phyloP scores from a whole-genome alignment of 2,113 vertebrate species.

The Macheiramphus alcinus region DNA sequence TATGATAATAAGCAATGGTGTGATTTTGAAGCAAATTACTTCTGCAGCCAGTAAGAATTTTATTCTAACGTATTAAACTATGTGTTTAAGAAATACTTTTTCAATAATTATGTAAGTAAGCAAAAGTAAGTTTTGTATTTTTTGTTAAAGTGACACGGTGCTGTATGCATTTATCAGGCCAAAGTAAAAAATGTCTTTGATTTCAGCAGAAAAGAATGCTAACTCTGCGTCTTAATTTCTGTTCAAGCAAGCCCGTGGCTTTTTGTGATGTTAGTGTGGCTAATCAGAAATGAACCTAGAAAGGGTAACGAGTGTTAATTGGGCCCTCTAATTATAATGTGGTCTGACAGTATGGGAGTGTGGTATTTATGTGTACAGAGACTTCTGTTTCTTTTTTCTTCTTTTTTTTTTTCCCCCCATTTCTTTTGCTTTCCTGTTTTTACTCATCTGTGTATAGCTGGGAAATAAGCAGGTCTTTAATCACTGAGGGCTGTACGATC shows the following conservation, averaged over 20 bases:
- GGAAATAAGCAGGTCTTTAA: neutral
- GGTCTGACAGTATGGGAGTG: neutral
- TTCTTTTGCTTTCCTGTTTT: neutral
- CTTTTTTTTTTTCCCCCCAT: accelerated
- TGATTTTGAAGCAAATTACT: neutral
- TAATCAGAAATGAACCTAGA: neutral
- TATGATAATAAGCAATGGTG: neutral
- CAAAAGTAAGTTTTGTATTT: neutral
- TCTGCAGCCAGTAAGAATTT: neutral
- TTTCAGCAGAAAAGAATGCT: neutral
- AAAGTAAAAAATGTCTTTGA: neutral
- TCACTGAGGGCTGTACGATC: neutral
- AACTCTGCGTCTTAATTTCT: neutral
- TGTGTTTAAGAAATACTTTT: neutral
- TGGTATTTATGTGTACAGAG: neutral
- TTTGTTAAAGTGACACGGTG: neutral
- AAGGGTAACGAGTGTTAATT: neutral
- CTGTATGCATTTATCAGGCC: neutral
- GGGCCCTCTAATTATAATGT: neutral
- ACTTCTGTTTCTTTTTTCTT: neutral
- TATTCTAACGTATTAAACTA: neutral
- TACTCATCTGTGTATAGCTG: neutral
- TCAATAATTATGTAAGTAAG: neutral
- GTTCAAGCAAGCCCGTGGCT: neutral
- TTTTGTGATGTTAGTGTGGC: neutral